Evolutionary conservation across 2,113 vertebrate species (phyloP), one percentile per base, ranked within the genome.

Genomic region (Elephantulus edwardii): DNA sequence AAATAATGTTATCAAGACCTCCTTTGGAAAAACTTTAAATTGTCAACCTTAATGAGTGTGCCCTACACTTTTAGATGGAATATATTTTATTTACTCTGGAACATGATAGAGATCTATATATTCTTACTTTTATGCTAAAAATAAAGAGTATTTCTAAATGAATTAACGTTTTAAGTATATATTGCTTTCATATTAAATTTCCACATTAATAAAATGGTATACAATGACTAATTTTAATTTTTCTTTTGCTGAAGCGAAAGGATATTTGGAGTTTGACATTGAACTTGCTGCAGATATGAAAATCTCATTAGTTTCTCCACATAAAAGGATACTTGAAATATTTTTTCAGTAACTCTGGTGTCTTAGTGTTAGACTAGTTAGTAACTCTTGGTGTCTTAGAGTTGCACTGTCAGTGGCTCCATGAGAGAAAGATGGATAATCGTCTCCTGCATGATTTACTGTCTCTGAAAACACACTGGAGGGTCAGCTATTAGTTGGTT

Each of bases 141-240:
- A 52, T 66, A 52, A 82, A 75, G 48, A 54, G 86, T 4, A 42
- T 64, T 40, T 90, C 38, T 75, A 66, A 75, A 52, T 88, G 28
- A 76, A 75, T 91, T 87, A 35, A 40, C 80, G 7, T 60, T 70
- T 75, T 60, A 40, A 92, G 46, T 44, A n/a, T 28, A 62, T 79
- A 30, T 88, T 54, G 80, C 71, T 79, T 81, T 84, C 84, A 56
- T 80, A 50, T 60, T 22, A 83, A 81, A 68, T 46, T 70, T 80
- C 33, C 40, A 68, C 6, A 40, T 80, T 38, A 52, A 35, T 40
- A 84, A 74, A 83, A 75, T 38, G 35, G 16, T 22, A 52, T 64
- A 33, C 19, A 33, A 68, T 33, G 86, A 62, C 35, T 40, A 79
- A 54, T 78, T 46, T 80, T 20, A 68, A 35, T 75, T 50, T 84